Percentiles rank a stretch among this genome's conserved stretches.
Evolutionary conservation across 2,888 invertebrate species (phyloP).

Genomic region (Willowsia nigromaculata): DNA sequence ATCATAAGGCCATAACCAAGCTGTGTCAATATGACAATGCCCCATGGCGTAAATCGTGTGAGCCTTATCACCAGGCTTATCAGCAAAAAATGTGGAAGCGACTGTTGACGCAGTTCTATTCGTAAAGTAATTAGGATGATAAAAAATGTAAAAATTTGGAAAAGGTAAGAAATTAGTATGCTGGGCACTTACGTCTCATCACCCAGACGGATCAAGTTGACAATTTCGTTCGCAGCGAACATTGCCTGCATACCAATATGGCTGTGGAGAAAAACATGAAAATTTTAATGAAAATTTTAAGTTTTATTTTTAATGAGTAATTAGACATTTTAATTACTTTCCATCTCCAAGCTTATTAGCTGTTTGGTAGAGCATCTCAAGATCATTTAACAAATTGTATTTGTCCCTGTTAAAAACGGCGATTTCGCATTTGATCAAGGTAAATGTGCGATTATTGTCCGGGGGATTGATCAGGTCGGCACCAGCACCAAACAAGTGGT

Average conservation of each 20-base stretch:
- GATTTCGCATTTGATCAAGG: conserved; percentile 80
- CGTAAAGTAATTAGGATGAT: no score
- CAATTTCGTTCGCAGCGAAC: conserved; percentile 81
- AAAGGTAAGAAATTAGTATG: neutral
- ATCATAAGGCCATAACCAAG: conserved; percentile 82
- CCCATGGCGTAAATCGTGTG: conserved; percentile 81
- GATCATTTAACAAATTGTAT: conserved; percentile 80
- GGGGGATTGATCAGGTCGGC: conserved; percentile 80
- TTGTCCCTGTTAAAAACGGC: conserved; percentile 80
- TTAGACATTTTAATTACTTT: no score
- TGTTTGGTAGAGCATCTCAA: conserved; percentile 81
- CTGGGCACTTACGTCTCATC: conserved; percentile 20
- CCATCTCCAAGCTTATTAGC: conserved; percentile 80
- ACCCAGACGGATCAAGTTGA: conserved; percentile 80
- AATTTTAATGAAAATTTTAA: no score
- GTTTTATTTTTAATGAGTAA: no score
- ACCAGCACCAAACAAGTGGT: conserved; percentile 81
- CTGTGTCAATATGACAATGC: conserved; percentile 82
- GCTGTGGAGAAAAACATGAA: no score
- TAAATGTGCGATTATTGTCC: conserved; percentile 80
- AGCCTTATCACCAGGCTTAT: conserved; percentile 81
- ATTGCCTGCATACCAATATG: conserved; percentile 81
- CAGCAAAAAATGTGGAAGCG: conserved; percentile 79
- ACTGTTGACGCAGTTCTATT: conserved; percentile 79
- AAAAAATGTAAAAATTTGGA: neutral